Conservation (phyloP, 1,140 invertebrate species). For the Penaeus indicus region DNA sequence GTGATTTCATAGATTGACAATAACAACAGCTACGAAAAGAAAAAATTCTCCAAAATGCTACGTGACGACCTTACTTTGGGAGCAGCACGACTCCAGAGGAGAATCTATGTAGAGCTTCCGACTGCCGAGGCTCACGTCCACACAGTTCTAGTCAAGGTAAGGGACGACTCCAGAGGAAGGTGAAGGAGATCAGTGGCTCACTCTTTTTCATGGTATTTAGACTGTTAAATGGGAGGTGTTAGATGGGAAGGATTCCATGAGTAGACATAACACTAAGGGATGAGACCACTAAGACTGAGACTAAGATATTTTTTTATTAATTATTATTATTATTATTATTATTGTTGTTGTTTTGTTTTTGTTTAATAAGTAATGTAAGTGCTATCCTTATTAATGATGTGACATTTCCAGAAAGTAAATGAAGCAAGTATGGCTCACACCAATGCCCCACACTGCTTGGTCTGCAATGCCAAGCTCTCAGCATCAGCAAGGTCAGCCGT, state of each 20-base stretch:
- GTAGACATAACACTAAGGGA: too few relatives aligned
- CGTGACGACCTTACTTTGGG: constrained; percentile 36
- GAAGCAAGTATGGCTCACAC: not conserved
- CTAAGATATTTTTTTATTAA: too few relatives aligned
- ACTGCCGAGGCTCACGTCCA: constrained; percentile 33
- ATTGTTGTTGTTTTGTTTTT: too few relatives aligned
- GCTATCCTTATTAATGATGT: not conserved
- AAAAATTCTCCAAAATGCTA: constrained; percentile 52
- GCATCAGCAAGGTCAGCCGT: constrained; percentile 55
- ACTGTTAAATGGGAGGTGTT: too few relatives aligned
- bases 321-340: too few relatives aligned
- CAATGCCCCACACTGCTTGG: constrained; percentile 46
- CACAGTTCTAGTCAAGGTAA: constrained; percentile 42
- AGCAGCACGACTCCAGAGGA: constrained; percentile 2
- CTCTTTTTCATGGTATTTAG: too few relatives aligned
- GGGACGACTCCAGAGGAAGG: too few relatives aligned
- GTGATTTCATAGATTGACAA: constrained; percentile 39
- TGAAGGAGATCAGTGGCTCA: too few relatives aligned
- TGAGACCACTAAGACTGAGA: too few relatives aligned
- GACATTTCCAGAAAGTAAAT: constrained; percentile 22
- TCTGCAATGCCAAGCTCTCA: constrained; percentile 57
- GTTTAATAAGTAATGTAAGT: too few relatives aligned
- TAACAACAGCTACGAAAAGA: constrained; percentile 51
- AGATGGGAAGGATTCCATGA: too few relatives aligned
- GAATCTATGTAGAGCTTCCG: constrained; percentile 51